Base-by-base conservation (phyloP, 2,888 invertebrate genomes). In the Teleogryllus oceanicus region DNA sequence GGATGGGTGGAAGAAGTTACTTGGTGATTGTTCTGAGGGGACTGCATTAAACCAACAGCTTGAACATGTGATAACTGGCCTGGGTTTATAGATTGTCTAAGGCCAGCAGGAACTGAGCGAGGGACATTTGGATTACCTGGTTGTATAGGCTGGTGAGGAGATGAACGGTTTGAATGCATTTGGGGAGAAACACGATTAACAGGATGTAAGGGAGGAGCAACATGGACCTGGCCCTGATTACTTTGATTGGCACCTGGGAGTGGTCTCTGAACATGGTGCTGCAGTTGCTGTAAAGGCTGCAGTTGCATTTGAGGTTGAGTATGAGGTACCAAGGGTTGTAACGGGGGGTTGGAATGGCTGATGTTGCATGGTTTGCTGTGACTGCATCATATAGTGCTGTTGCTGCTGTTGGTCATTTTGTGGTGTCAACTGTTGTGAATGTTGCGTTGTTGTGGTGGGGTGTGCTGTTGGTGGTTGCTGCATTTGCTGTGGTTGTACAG, bases 1-100 rank as follows among this genome's bases (percentile, higher is more conserved):
- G 91, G 91, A 87, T 92, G 92, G 16, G 91, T 90, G 0, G 90
- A 90, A 8, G 90, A 90, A 10, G 90, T 89, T 24, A 90, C 89
- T 87, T 89, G 86, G 74, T 76, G 76, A 78, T 79, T 51, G 62
- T 79, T 76, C 21, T 62, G 62, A 18, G 62, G 13, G 16, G 62
- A 16, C n/a, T 62, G 62, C 62, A 62, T 62, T 13, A 62, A n/a
- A 62, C n/a, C n/a, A n/a, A 62, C 16, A 18, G 62, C 13, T 18
- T 13, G 62, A 18, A 62, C n/a, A 62, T 13, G 62, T n/a, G 13
- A n/a, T 62, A 62, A 62, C n/a, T 37, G 49, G 5, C 49, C 24
- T 76, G 76, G 20, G 24, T 13, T 20, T 74, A 74, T 5, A 76
- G 76, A 37, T n/a, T 76, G 76, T 49, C 76, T 76, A 8, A 76